Conservation (phyloP, 1,140 invertebrate species). For the Sinella curviseta region DNA sequence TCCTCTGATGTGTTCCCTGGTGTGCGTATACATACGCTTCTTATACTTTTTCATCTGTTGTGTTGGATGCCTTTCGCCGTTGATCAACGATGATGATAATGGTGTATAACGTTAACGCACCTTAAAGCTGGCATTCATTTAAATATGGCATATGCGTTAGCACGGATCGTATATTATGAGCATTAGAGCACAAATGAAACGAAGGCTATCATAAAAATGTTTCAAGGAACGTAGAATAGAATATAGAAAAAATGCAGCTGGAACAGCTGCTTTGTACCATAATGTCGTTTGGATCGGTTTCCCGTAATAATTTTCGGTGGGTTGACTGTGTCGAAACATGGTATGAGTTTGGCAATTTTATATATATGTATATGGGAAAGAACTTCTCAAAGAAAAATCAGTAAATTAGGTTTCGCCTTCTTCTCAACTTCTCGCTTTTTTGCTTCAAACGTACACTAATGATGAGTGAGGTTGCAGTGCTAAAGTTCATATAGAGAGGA, state of each 20-base stretch:
- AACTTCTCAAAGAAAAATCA: not conserved
- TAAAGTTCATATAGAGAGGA: not conserved
- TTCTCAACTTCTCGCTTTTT: not conserved
- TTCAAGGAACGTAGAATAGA: too few species aligned
- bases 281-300: too few species aligned
- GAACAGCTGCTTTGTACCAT: not conserved
- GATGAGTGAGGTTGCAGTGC: not conserved
- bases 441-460: not conserved
- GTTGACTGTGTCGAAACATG: not conserved
- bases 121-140: not conserved
- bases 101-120: not conserved
- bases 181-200: not conserved
- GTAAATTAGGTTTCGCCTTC: conserved; percentile 14
- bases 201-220: too few species aligned
- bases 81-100: not conserved
- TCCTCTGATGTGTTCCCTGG: too few species aligned
- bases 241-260: conserved; percentile 4
- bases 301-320: too few species aligned
- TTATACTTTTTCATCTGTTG: not conserved
- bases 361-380: not conserved
- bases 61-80: not conserved
- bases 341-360: not conserved
- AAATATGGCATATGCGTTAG: too few species aligned
- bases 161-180: too few species aligned
- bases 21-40: not conserved